Evolutionary conservation across 2,113 vertebrate genomes (phyloP), one percentile per base, ranked within the genome.

Genomic region (Gavialis gangeticus): DNA sequence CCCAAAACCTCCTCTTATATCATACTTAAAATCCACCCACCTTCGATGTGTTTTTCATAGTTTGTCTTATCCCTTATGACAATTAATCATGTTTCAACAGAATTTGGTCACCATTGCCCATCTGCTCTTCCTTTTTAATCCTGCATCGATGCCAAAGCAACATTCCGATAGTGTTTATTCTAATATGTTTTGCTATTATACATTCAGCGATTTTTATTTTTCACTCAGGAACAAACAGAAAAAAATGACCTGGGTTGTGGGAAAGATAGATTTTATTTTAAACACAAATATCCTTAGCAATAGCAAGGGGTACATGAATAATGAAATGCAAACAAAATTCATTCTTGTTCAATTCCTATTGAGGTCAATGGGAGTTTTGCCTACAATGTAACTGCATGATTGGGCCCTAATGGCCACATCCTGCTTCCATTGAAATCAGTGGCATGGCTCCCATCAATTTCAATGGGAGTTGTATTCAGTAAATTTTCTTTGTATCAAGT

Each of bases 21-120:
- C 85, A 86, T 63, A 25, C 60, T 81, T 95, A 93, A 96, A 91
- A 94, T 69, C 75, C 75, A 84, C 24, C 92, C 86, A 81, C 64
- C 58, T 92, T 12, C 69, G 56, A 21, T 92, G 75, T 84, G 86
- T 54, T 87, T 88, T 91, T 96, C 83, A 78, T 78, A 46, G 21
- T 82, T 89, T 93, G 87, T 58, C 86, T 92, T 93, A 71, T 96
- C 82, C 84, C 59, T 56, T 75, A n/a, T 82, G 87, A 67, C 60
- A 79, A 71, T 82, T 96, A 87, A 88, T 93, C 88, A 55, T 22
- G 30, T 95, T 94, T 93, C 86, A 92, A 13, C 55, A 92, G 92
- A 60, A 93, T 69, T 92, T 94, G 13, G 46, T 92, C 91, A 69
- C 64, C 1, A 0, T 59, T 93, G 87, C 59, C 92, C 82, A 77